Conservation (phyloP, 2,797 vertebrate species). For the Thunnus albacares region DNA sequence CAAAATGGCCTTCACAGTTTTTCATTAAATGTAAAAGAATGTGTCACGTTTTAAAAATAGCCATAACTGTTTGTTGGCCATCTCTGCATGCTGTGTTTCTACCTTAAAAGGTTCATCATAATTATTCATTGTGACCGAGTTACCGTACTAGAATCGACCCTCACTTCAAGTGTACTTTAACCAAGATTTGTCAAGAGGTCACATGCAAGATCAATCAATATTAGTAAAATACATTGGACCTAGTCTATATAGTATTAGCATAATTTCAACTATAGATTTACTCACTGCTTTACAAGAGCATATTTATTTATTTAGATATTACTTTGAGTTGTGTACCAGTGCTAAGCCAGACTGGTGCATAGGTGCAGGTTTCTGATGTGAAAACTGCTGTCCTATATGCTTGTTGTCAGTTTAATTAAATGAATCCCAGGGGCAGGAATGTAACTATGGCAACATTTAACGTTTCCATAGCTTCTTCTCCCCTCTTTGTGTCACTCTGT, state of each 20-base stretch:
- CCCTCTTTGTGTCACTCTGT: conserved; percentile 25
- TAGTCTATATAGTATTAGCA: background rate
- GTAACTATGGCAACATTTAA: conserved; percentile 25
- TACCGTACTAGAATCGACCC: background rate
- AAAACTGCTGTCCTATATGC: background rate
- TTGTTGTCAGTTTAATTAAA: conserved; percentile 1
- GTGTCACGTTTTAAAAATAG: no score
- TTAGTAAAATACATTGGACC: background rate
- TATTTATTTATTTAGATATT: background rate
- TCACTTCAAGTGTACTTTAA: background rate
- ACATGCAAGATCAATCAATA: background rate
- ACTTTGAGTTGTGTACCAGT: background rate
- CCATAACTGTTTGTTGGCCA: no score
- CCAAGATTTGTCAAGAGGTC: background rate
- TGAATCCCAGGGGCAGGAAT: background rate
- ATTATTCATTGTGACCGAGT: no score
- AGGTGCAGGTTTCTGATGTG: background rate
- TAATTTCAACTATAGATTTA: background rate
- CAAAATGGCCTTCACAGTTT: no score
- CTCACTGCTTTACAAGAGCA: background rate
- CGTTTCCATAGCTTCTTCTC: conserved; percentile 10
- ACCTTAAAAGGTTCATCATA: background rate
- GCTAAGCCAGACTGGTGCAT: no score
- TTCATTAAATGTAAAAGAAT: no score
- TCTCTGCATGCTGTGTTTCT: background rate